Base-by-base conservation (phyloP, 1,140 invertebrate species). In the Lepidurus packardi region DNA sequence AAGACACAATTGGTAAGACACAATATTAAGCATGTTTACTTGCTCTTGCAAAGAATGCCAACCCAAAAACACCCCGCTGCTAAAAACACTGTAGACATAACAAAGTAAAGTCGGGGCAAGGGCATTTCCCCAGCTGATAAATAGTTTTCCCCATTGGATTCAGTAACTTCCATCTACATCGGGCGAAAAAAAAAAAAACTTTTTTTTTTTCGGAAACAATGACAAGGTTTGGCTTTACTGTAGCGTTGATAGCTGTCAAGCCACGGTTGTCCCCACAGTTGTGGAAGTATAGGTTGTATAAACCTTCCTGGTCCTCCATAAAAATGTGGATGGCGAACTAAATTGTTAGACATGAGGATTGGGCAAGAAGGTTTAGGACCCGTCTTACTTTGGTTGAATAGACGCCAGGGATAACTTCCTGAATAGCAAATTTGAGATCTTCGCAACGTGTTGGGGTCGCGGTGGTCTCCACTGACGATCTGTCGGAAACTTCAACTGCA, bases 61-160 rank as follows among this genome's bases (percentile, higher is more conserved):
- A 96, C 90, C 97, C 98, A 99, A 80, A 98, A 91, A 75, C 92
- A 89, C 0, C 94, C 95, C 10, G 94, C 92, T 6, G 97, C 83
- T 78, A 97, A 93, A 86, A 97, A 99, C 24, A 98, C 84, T 8
- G 97, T 84, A 4, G 94, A 92, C 91, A 98, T 94, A 86, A 93
- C 91, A 80, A 95, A 94, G 84, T 97, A 99, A 0, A 99, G 84
- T 11, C 91, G 90, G 0, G 97, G 97, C 73, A 98, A 86, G 0
- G 96, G 96, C 90, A 98, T 97, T 86, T 98, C 95, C 1, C 96
- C 97, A 9, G 97, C 97, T n/a, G 97, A 98, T 21, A 99, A 86
- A 83, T 92, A 99, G 84, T 95, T 98, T 41, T 91, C 89, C 76
- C 88, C 87, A 83, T 97, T 97, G 79, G 90, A 92, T 76, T 82